Base-by-base conservation (phyloP, 2,797 vertebrate genomes). In the Anguilla anguilla region DNA sequence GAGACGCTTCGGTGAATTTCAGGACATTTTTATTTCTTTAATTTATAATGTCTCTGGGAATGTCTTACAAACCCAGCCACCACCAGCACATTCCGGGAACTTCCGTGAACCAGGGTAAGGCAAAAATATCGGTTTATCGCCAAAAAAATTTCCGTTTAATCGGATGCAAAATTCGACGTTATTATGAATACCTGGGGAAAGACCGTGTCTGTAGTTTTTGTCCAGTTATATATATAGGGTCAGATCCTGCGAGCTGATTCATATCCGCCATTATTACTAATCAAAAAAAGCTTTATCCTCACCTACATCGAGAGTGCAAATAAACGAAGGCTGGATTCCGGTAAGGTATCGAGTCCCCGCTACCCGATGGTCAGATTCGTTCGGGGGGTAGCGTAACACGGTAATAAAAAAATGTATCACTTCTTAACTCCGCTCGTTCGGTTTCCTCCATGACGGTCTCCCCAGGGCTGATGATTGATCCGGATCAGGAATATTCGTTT, bases 1-100 rank as follows among this genome's bases (percentile, higher is more conserved):
- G 94, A 94, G 97, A 96, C 97, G 97, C 97, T 96, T 96, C 97
- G 95, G 92, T 95, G 96, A 95, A 96, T 97, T 96, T 97, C 97
- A 96, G 97, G 97, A 97, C 97, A 96, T 97, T 96, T 96, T 96
- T 96, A 95, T 96, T 96, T 96, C 96, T 96, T 95, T 96, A 95
- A 96, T 96, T 97, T 96, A 96, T 95, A 93, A 97, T 97, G 97
- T 97, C 96, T 96, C 93, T 96, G 96, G 97, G 97, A 97, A 98
- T 98, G 97, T 98, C 98, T 93, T 98, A 98, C 95, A 98, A 98
- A 94, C 97, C 98, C 93, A 97, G 97, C 95, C 97, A 97, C 97
- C 96, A 97, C 94, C 97, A 98, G 93, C 97, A 97, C 97, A 95
- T 98, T 96, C 96, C 97, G 96, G 97, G 97, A 96, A 96, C 96